phyloP scores from a whole-genome alignment of 2,888 invertebrate genomes.

The Parnassius glacialis region DNA sequence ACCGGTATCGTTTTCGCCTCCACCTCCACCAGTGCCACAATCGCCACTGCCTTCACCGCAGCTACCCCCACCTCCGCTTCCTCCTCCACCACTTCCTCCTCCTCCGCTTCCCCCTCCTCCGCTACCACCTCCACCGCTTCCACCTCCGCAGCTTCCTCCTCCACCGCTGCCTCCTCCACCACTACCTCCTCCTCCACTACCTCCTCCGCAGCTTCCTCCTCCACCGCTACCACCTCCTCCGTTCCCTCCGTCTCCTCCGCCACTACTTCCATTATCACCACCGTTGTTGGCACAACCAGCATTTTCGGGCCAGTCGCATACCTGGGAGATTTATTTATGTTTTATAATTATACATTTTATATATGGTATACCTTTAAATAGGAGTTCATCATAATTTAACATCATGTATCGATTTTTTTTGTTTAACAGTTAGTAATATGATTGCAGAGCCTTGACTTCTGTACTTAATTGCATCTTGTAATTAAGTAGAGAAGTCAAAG shows the following conservation, averaged over 20 bases:
- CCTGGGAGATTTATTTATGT: not conserved
- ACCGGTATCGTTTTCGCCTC: conserved; percentile 13
- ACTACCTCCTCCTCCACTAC: conserved; percentile 9
- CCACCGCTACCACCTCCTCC: not conserved
- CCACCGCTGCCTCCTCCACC: too few relatives aligned
- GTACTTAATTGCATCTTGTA: too few relatives aligned
- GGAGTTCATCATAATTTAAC: too few relatives aligned
- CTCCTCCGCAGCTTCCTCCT: conserved; percentile 16
- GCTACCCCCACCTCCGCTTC: conserved; percentile 11
- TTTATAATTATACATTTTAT: too few relatives aligned
- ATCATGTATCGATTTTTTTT: too few relatives aligned
- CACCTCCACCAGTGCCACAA: conserved; percentile 18
- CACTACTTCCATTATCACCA: conserved; percentile 2
- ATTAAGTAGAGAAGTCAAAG: too few relatives aligned
- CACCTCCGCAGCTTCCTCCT: conserved; percentile 9
- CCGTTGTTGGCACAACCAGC: conserved; percentile 21
- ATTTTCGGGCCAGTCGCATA: conserved; percentile 15
- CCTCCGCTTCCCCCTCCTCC: conserved; percentile 10
- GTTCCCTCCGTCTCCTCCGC: too few relatives aligned
- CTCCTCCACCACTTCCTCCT: conserved; percentile 9
- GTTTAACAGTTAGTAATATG: too few relatives aligned
- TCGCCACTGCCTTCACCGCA: conserved; percentile 18
- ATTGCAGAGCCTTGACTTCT: too few relatives aligned
- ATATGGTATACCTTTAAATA: too few relatives aligned
- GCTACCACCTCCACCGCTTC: conserved; percentile 17